phyloP scores from a whole-genome alignment of 2,113 vertebrate genomes.

The Strix aluco region DNA sequence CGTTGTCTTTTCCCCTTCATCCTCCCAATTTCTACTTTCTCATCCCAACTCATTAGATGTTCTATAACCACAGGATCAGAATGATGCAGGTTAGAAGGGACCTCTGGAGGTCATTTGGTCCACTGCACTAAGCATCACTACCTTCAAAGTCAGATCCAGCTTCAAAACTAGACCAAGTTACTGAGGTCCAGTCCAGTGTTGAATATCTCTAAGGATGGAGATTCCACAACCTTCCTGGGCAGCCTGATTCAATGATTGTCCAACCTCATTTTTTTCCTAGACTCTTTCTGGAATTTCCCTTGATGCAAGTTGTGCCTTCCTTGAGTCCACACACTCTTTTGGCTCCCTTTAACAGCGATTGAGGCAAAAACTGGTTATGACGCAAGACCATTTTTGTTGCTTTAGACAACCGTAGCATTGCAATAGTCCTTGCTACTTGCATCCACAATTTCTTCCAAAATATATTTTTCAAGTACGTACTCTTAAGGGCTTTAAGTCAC shows the following conservation, averaged over 20 bases:
- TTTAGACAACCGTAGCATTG: background rate
- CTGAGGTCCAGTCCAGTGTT: background rate
- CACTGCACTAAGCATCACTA: background rate
- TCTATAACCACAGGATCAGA: background rate
- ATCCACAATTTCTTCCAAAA: background rate
- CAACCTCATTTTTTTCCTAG: background rate
- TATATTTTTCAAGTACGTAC: background rate
- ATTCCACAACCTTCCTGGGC: background rate
- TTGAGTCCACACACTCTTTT: background rate
- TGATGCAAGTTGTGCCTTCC: background rate
- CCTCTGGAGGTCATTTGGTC: constrained; percentile 23
- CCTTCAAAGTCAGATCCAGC: background rate
- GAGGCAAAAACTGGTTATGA: background rate
- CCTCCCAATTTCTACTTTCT: background rate
- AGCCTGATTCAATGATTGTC: background rate
- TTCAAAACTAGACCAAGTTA: background rate
- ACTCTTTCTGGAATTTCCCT: background rate
- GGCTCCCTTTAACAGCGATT: background rate
- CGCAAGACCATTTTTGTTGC: background rate
- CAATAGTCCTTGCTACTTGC: background rate
- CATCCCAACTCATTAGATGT: background rate
- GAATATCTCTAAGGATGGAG: background rate
- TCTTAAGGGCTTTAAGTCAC: background rate
- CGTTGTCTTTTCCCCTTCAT: background rate
- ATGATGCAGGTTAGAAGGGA: constrained; percentile 13